Conservation (phyloP, 2,113 vertebrate genomes). For the Theropithecus gelada region DNA sequence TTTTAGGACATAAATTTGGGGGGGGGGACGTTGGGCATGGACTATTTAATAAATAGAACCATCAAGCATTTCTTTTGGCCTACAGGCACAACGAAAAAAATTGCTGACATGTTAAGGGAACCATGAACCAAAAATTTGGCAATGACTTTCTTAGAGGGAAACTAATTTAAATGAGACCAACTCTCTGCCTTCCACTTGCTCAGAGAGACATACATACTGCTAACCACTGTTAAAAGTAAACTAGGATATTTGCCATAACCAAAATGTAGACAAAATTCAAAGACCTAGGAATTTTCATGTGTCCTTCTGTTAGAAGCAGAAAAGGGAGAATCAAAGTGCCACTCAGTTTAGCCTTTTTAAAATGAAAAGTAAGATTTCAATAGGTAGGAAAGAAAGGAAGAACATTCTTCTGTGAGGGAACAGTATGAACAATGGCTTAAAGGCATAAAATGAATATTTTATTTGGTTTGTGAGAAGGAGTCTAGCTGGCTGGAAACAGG, state of each 20-base stretch:
- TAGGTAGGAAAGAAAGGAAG: background rate
- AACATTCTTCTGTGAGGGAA: background rate
- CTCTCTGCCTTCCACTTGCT: background rate
- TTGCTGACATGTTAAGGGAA: background rate
- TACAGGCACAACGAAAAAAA: background rate
- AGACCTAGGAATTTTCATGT: background rate
- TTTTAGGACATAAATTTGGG: background rate
- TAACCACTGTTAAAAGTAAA: background rate
- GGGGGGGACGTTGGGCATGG: fast-evolving
- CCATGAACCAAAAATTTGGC: background rate
- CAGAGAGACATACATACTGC: background rate
- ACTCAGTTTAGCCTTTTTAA: background rate
- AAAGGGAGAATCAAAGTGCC: background rate
- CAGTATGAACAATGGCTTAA: background rate
- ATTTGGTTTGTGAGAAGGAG: background rate
- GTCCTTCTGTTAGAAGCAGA: background rate
- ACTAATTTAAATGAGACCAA: background rate
- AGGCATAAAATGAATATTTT: background rate
- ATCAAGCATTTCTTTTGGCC: background rate
- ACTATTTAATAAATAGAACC: background rate
- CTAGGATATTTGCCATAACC: background rate
- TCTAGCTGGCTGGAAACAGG: background rate
- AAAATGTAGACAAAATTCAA: background rate
- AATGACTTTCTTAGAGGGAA: background rate
- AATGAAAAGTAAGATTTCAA: background rate